These are phyloP conservation scores for Lordiphosa stackelbergi DNA, from an alignment of 1,140 invertebrate genomes.

Conservation along the genomic window DNA sequence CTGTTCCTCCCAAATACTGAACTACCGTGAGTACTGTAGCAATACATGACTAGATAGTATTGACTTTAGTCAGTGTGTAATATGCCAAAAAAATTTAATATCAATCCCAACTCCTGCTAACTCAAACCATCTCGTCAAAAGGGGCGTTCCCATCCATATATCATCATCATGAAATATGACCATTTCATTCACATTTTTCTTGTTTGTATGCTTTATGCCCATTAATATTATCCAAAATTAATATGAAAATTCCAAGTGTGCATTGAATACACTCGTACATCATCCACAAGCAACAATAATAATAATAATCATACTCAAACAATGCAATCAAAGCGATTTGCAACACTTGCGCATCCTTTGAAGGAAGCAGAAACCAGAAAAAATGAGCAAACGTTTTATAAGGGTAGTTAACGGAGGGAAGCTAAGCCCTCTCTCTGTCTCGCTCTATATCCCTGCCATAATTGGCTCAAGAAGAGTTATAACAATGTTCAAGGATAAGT, in stretches of 20 bases:
- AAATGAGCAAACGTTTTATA: slow-evolving; percentile 62
- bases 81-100: background rate
- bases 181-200: slow-evolving; percentile 16
- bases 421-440: slow-evolving; percentile 5
- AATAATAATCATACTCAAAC: slow-evolving; percentile 66
- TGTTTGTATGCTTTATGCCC: slow-evolving; percentile 30
- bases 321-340: slow-evolving; percentile 74
- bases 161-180: slow-evolving; percentile 52
- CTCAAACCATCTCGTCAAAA: slow-evolving; percentile 1
- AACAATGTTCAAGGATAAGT: slow-evolving; percentile 54
- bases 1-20: too few species aligned
- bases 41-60: too few species aligned
- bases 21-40: too few species aligned
- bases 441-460: slow-evolving; percentile 20
- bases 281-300: slow-evolving; percentile 45
- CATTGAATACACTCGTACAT: slow-evolving; percentile 60
- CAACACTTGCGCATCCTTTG: slow-evolving; percentile 72
- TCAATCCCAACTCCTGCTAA: slow-evolving; percentile 3
- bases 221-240: slow-evolving; percentile 69
- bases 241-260: slow-evolving; percentile 75
- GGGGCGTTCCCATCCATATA: slow-evolving; percentile 24
- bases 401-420: slow-evolving; percentile 28
- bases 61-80: too few species aligned
- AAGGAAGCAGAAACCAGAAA: slow-evolving; percentile 24
- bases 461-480: slow-evolving; percentile 65